Percentiles rank a stretch among this genome's conserved stretches.
These are phyloP conservation scores for Melanargia galathea DNA, from an alignment of 2,888 invertebrate genomes.

Conservation along the genomic window DNA sequence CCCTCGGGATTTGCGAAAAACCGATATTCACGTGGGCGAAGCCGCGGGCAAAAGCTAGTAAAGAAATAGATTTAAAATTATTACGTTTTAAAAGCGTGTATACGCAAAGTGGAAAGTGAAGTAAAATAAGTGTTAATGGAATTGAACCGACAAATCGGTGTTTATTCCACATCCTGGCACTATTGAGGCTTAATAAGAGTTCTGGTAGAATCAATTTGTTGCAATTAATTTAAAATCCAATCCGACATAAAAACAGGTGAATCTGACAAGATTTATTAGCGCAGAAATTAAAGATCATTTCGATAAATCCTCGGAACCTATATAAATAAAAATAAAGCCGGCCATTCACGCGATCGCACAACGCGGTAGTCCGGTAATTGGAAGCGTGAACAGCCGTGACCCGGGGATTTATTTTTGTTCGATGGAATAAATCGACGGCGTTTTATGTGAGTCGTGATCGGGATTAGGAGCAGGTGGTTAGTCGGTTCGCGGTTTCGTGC, in stretches of 20 bases:
- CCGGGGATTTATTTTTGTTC: conserved; percentile 28
- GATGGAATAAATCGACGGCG: conserved; percentile 29
- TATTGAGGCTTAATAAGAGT: too few species aligned
- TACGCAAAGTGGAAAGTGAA: too few species aligned
- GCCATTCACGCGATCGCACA: conserved; percentile 16
- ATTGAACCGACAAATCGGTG: too few species aligned
- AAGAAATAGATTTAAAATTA: too few species aligned
- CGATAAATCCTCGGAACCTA: conserved; percentile 10
- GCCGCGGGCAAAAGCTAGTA: too few species aligned
- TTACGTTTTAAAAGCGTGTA: too few species aligned
- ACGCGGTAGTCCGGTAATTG: conserved; percentile 34
- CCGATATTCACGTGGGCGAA: too few species aligned
- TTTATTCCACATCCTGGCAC: too few species aligned
- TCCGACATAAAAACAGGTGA: conserved; percentile 4
- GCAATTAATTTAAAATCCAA: conserved; percentile 2
- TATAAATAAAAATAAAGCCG: conserved; percentile 18
- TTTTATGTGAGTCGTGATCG: conserved; percentile 31
- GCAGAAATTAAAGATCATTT: conserved; percentile 14
- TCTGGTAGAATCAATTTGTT: not conserved
- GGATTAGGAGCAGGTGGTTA: conserved; percentile 19
- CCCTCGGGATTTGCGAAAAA: too few species aligned
- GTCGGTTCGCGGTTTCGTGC: conserved; percentile 6
- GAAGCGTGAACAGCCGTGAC: conserved; percentile 37
- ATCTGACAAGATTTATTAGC: conserved; percentile 10
- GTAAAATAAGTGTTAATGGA: too few species aligned